A percentile compares a stretch with the other conserved stretches of the same genome.
These are phyloP conservation scores for Urocolius indicus DNA, from an alignment of 2,113 vertebrate species.

Conservation along the genomic window DNA sequence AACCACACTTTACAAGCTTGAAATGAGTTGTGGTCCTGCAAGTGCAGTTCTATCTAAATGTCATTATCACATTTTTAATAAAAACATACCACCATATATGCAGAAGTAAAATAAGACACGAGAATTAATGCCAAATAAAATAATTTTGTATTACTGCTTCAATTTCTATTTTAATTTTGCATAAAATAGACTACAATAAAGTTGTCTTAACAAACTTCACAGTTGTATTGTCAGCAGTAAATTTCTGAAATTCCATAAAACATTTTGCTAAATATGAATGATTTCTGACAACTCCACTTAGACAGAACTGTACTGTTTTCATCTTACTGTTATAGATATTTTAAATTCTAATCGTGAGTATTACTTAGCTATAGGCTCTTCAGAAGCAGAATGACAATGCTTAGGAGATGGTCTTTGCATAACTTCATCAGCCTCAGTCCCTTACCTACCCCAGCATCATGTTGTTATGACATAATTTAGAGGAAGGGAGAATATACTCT, in stretches of 20 bases:
- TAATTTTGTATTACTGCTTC: not conserved
- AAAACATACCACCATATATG: not conserved
- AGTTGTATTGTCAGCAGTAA: not conserved
- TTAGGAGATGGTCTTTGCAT: not conserved
- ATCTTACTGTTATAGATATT: not conserved
- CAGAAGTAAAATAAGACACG: not conserved
- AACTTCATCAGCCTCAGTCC: not conserved
- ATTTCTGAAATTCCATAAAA: not conserved
- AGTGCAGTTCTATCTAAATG: not conserved
- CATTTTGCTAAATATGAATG: not conserved
- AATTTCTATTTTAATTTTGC: not conserved
- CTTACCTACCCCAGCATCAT: fast-evolving
- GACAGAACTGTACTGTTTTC: not conserved
- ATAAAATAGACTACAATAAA: not conserved
- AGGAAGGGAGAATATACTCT: not conserved
- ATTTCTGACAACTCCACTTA: not conserved
- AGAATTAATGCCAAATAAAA: not conserved
- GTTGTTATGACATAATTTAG: too few relatives aligned
- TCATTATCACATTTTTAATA: not conserved
- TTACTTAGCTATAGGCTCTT: not conserved
- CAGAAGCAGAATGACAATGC: not conserved
- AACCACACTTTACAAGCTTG: not conserved
- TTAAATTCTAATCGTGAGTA: not conserved
- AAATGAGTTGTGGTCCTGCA: not conserved
- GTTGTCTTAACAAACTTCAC: not conserved